Conservation (phyloP, 2,888 invertebrate species). For the Athalia circularis region DNA sequence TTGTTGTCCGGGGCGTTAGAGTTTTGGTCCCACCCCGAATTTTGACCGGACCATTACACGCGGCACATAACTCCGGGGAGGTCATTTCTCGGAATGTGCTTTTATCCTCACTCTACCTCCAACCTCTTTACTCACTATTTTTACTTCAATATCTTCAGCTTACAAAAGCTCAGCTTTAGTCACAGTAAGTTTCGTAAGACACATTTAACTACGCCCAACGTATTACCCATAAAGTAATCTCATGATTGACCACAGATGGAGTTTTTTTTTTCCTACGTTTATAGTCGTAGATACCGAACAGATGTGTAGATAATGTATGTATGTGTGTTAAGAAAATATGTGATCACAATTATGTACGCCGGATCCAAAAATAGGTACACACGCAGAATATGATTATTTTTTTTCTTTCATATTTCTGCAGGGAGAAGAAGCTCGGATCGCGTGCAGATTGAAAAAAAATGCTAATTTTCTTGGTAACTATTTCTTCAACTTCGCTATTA, state of each 20-base stretch:
- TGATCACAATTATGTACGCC: too few species aligned
- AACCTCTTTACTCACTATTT: background rate
- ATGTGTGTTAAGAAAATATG: too few species aligned
- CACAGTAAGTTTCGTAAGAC: background rate
- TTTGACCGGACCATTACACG: constrained; percentile 14
- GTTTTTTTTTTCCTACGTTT: background rate
- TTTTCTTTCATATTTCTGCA: too few species aligned
- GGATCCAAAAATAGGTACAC: too few species aligned
- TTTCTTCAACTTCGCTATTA: too few species aligned
- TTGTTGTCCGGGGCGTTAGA: background rate
- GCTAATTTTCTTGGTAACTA: too few species aligned
- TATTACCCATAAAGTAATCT: background rate
- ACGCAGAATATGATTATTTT: too few species aligned
- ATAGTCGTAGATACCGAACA: constrained; percentile 15
- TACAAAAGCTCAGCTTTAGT: background rate
- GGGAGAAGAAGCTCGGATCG: too few species aligned
- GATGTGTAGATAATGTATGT: background rate
- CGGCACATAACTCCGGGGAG: constrained; percentile 11
- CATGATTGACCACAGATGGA: constrained; percentile 28
- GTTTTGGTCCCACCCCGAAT: background rate
- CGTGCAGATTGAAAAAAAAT: too few species aligned
- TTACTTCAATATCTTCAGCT: background rate
- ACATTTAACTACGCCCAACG: background rate
- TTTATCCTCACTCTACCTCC: background rate
- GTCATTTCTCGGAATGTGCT: constrained; percentile 15